Evolutionary conservation across 2,113 vertebrate genomes (phyloP).

Genomic region (Xenopus laevis): DNA sequence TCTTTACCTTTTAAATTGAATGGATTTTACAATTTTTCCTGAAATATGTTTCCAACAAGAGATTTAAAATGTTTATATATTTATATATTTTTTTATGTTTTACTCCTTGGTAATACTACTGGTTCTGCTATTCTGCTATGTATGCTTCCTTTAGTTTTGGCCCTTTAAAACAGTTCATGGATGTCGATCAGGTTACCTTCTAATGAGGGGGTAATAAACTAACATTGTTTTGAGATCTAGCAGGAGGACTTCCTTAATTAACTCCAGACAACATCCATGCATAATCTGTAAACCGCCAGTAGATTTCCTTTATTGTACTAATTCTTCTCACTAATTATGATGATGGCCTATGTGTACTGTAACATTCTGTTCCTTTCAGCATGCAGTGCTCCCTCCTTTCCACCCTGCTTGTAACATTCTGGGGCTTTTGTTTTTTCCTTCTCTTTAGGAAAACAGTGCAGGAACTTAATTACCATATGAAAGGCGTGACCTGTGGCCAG

Average conservation of each 20-base stretch:
- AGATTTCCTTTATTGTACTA: slow-evolving; percentile 28
- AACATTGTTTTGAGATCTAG: slow-evolving; percentile 24
- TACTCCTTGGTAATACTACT: background rate
- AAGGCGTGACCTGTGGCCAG: background rate
- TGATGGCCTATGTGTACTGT: slow-evolving; percentile 16
- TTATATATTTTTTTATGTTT: too few species aligned
- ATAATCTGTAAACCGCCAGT: background rate
- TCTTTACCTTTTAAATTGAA: too few species aligned
- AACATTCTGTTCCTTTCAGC: slow-evolving; percentile 2
- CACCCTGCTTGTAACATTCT: background rate
- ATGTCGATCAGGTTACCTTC: slow-evolving; percentile 23
- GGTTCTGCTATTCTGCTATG: background rate
- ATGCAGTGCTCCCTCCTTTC: background rate
- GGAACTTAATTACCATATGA: slow-evolving; percentile 10
- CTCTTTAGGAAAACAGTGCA: slow-evolving; percentile 7
- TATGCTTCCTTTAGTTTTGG: background rate
- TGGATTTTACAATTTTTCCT: too few species aligned
- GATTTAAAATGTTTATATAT: too few species aligned
- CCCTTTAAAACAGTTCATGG: background rate
- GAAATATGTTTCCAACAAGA: too few species aligned
- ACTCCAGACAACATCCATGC: slow-evolving; percentile 24
- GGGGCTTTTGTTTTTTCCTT: background rate
- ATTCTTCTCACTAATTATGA: slow-evolving; percentile 16
- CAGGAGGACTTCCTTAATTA: slow-evolving; percentile 27
- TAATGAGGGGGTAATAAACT: slow-evolving; percentile 34